Evolutionary conservation across 2,888 invertebrate species (phyloP).

Genomic region (Xanthorhoe designata): DNA sequence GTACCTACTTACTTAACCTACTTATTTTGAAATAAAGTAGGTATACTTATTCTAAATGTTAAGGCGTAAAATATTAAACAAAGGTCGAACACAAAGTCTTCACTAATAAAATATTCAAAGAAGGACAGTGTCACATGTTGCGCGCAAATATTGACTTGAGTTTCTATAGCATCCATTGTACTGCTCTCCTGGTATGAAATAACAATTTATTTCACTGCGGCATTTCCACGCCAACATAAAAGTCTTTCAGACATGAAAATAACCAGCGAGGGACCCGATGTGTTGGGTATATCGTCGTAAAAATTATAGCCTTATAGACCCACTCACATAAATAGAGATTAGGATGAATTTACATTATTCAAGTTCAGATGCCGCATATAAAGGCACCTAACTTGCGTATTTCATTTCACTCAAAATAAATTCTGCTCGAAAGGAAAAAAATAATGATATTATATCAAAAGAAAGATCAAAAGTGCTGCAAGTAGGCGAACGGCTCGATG

Average conservation of each 20-base stretch:
- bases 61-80: constrained; percentile 9
- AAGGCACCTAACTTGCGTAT: constrained; percentile 51
- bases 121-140: constrained; percentile 27
- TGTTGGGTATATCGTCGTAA: constrained; percentile 37
- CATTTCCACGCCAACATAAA: constrained; percentile 33
- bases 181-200: constrained; percentile 28
- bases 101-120: constrained; percentile 23
- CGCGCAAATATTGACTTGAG: constrained; percentile 32
- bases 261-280: constrained; percentile 27
- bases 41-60: neutral
- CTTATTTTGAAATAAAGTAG: neutral
- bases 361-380: constrained; percentile 47
- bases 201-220: constrained; percentile 34
- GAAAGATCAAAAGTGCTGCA: constrained; percentile 75
- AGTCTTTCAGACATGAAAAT: constrained; percentile 34
- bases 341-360: constrained; percentile 61
- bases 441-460: constrained; percentile 76
- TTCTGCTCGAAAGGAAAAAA: constrained; percentile 68
- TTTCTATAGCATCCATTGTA: constrained; percentile 34
- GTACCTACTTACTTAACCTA: neutral
- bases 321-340: constrained; percentile 59
- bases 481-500: constrained; percentile 53
- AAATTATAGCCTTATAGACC: constrained; percentile 47
- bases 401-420: constrained; percentile 71
- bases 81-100: constrained; percentile 12